These are phyloP conservation scores for Corynorhinus townsendii DNA, from an alignment of 2,113 vertebrate genomes.

Conservation along the genomic window DNA sequence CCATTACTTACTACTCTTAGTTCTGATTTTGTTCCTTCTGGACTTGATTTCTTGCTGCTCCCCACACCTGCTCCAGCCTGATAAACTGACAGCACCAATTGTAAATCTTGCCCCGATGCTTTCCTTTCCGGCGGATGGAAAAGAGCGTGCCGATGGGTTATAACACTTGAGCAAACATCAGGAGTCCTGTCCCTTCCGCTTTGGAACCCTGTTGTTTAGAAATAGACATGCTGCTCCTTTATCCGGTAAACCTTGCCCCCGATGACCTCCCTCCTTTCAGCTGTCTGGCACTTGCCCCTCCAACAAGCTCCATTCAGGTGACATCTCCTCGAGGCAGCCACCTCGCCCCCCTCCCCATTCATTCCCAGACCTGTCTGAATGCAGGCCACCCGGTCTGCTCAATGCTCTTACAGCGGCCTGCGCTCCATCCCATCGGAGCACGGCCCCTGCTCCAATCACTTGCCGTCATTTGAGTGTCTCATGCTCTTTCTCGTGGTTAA, in stretches of 20 bases:
- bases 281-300: not conserved
- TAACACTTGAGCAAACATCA: slow-evolving; percentile 59
- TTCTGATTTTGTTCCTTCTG: slow-evolving; percentile 65
- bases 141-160: slow-evolving; percentile 33
- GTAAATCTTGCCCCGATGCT: slow-evolving; percentile 58
- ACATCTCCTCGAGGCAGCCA: not conserved
- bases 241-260: not conserved
- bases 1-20: slow-evolving; percentile 60
- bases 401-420: not conserved
- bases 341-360: not conserved
- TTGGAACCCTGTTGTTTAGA: slow-evolving; percentile 39
- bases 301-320: not conserved
- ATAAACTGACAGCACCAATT: slow-evolving; percentile 70
- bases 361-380: not conserved
- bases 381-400: not conserved
- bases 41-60: slow-evolving; percentile 60
- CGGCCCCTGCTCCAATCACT: not conserved
- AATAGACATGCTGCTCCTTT: not conserved
- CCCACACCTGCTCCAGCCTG: slow-evolving; percentile 59
- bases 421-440: not conserved
- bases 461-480: not conserved
- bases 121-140: slow-evolving; percentile 45
- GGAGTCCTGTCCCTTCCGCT: slow-evolving; percentile 46
- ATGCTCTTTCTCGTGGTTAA: not conserved
- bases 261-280: not conserved